phyloP scores from a whole-genome alignment of 1,140 invertebrate genomes.

The Trichonephila inaurata region DNA sequence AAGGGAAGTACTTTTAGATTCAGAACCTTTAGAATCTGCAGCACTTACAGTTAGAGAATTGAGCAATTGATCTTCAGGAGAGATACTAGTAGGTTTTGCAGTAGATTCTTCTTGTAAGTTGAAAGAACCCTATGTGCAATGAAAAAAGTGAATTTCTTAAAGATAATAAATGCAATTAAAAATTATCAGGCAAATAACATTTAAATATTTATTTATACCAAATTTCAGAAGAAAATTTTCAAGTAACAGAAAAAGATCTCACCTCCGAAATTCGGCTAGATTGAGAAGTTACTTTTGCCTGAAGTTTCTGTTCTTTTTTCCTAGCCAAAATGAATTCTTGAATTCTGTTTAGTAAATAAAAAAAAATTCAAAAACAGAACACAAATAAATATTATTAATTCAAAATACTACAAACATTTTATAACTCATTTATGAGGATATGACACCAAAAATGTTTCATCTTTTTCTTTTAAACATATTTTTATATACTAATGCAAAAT shows the following conservation, averaged over 20 bases:
- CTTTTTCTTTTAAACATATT: too few species aligned
- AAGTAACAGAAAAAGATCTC: background rate
- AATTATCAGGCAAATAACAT: background rate
- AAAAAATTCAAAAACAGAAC: background rate
- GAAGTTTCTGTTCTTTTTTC: conserved; percentile 82
- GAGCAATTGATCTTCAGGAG: conserved; percentile 9
- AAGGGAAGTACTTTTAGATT: background rate
- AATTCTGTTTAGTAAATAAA: conserved; percentile 80
- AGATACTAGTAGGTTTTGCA: conserved; percentile 20
- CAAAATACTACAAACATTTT: too few species aligned
- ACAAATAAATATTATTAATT: background rate
- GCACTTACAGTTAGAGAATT: conserved; percentile 33
- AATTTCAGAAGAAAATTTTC: background rate
- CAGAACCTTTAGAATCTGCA: conserved; percentile 34
- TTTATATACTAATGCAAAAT: too few species aligned
- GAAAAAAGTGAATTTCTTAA: background rate
- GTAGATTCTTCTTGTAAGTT: conserved; percentile 28
- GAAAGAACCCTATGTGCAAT: background rate
- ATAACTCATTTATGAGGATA: too few species aligned
- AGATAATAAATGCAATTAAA: background rate
- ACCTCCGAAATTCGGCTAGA: conserved; percentile 56
- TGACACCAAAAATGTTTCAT: too few species aligned
- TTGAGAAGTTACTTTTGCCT: conserved; percentile 52
- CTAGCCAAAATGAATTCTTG: conserved; percentile 81
- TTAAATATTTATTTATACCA: background rate